Conservation (phyloP, 2,888 invertebrate genomes). For the Drosophila borborema region DNA sequence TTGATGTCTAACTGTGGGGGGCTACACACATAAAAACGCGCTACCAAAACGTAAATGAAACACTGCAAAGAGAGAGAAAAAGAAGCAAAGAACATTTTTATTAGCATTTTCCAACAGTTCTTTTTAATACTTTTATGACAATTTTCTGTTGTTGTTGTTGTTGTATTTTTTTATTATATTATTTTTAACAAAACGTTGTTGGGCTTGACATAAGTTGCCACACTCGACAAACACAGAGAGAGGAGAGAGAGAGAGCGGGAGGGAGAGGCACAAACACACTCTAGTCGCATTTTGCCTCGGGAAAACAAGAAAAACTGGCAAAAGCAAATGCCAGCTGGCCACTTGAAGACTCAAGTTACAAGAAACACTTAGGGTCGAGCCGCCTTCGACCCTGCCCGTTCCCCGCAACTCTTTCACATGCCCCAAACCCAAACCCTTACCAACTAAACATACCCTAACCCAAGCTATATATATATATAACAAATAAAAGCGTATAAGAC, state of each 20-base stretch:
- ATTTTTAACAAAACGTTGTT: slow-evolving; percentile 61
- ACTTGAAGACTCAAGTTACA: slow-evolving; percentile 81
- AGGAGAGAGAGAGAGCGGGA: not conserved
- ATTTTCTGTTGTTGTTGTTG: slow-evolving; percentile 36
- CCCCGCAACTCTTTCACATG: slow-evolving; percentile 13
- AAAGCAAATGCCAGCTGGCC: slow-evolving; percentile 76
- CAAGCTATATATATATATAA: not conserved
- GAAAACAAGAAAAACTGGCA: slow-evolving; percentile 62
- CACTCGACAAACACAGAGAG: slow-evolving; percentile 48
- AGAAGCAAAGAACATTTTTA: slow-evolving; percentile 43
- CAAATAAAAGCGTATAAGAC: slow-evolving; percentile 22
- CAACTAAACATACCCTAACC: slow-evolving; percentile 1
- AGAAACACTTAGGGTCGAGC: slow-evolving; percentile 77
- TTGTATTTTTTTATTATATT: slow-evolving; percentile 21
- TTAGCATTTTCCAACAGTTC: slow-evolving; percentile 54
- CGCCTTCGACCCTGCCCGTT: slow-evolving; percentile 34
- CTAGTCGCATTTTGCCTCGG: slow-evolving; percentile 22
- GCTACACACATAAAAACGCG: slow-evolving; percentile 55
- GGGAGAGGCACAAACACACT: not conserved
- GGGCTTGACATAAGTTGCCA: slow-evolving; percentile 63
- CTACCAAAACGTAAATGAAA: slow-evolving; percentile 62
- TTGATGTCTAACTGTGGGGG: slow-evolving; percentile 44
- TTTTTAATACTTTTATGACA: slow-evolving; percentile 53
- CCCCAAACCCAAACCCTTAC: slow-evolving; percentile 17
- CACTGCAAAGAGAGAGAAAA: slow-evolving; percentile 59